Evolutionary conservation across 2,888 invertebrate genomes (phyloP).

Genomic region (Myopa testacea): DNA sequence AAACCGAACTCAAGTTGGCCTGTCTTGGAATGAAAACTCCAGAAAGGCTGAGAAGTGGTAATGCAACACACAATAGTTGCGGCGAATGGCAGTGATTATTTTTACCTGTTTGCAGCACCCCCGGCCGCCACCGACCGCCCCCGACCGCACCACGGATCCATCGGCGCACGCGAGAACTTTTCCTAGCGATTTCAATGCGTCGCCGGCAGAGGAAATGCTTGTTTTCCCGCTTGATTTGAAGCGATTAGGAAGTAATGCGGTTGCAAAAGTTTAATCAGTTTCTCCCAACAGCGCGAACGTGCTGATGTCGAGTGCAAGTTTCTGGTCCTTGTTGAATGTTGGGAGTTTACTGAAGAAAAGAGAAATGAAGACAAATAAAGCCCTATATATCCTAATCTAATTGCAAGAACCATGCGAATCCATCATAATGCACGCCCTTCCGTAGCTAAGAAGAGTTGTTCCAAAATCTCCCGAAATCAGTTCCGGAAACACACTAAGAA

Average conservation of each 20-base stretch:
- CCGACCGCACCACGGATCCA: not conserved
- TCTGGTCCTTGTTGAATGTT: not conserved
- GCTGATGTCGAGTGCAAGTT: not conserved
- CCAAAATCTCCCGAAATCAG: no score
- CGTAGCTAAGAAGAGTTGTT: no score
- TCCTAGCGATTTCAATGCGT: not conserved
- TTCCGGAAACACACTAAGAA: no score
- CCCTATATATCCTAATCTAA: no score
- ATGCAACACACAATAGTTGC: not conserved
- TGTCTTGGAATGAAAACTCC: no score
- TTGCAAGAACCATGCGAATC: no score
- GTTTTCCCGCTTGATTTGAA: slow-evolving; percentile 42
- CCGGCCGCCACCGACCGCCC: slow-evolving; percentile 23
- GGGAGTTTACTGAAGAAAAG: no score
- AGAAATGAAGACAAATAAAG: no score
- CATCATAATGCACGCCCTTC: no score
- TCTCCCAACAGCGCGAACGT: not conserved
- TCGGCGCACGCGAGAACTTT: slow-evolving; percentile 6
- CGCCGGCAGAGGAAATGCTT: slow-evolving; percentile 26
- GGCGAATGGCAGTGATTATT: slow-evolving; percentile 5
- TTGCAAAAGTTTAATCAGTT: not conserved
- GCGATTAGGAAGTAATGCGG: slow-evolving; percentile 61
- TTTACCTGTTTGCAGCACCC: slow-evolving; percentile 30
- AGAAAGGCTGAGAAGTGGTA: not conserved
- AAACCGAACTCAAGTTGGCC: not conserved